Evolutionary conservation across 2,888 invertebrate species (phyloP).

Genomic region (Epicampocera succincta): DNA sequence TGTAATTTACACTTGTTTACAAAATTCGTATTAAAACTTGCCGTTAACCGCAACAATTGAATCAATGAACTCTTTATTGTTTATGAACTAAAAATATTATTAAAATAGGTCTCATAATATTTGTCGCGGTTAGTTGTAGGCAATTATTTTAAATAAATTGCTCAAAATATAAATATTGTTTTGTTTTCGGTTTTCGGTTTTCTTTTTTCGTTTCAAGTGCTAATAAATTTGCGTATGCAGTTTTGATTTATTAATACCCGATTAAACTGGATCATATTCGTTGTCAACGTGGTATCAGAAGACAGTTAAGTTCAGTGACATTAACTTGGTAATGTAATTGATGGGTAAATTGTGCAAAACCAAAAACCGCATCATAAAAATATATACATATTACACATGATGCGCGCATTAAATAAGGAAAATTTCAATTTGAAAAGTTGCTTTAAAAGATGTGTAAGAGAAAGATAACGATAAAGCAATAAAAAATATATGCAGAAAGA

Average conservation of each 20-base stretch:
- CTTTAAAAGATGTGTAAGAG: too few species aligned
- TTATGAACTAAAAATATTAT: not conserved
- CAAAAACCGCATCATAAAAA: too few species aligned
- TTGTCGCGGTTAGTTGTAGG: not conserved
- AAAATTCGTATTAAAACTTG: slow-evolving; percentile 1
- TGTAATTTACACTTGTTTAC: slow-evolving; percentile 10
- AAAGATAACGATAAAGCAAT: too few species aligned
- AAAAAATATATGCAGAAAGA: too few species aligned
- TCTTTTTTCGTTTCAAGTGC: too few species aligned
- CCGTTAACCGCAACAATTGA: not conserved
- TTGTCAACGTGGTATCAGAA: not conserved
- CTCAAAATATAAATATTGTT: not conserved
- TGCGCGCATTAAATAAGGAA: too few species aligned
- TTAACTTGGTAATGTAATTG: not conserved
- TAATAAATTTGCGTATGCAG: not conserved
- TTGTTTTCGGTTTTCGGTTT: too few species aligned
- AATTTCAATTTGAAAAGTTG: too few species aligned
- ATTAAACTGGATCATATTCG: not conserved
- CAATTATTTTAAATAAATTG: not conserved
- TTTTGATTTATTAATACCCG: not conserved
- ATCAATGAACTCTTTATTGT: too few species aligned
- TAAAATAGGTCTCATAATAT: not conserved
- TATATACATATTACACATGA: too few species aligned
- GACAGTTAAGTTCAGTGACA: not conserved
- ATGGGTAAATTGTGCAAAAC: too few species aligned